Evolutionary conservation across 2,113 vertebrate genomes (phyloP).

Genomic region (Sigmodon hispidus): DNA sequence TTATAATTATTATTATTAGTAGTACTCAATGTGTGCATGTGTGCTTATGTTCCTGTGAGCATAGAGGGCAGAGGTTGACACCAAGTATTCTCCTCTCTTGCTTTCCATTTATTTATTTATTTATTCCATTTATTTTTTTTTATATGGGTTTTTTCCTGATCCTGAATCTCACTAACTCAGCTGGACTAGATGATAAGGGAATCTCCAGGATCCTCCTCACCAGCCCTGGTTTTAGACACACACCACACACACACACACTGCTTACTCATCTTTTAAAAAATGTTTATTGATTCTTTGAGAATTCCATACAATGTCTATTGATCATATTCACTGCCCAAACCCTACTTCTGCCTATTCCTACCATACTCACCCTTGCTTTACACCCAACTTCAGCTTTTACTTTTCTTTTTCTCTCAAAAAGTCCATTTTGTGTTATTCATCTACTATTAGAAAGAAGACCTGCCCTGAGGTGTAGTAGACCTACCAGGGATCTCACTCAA

Average conservation of each 20-base stretch:
- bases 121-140: too few relatives aligned
- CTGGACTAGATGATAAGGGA: neutral
- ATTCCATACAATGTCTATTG: neutral
- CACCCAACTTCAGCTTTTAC: neutral
- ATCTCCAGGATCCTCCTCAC: neutral
- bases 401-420: neutral
- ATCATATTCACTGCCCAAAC: neutral
- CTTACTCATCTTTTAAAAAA: neutral
- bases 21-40: neutral
- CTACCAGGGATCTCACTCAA: neutral
- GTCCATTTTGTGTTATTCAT: neutral
- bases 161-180: neutral
- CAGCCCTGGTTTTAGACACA: neutral
- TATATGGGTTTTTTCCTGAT: neutral
- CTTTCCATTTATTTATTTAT: neutral
- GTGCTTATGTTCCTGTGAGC: neutral
- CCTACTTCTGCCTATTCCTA: neutral
- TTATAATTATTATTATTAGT: neutral
- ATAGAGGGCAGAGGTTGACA: neutral
- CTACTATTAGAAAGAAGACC: neutral
- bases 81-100: neutral
- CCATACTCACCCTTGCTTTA: neutral
- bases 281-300: neutral
- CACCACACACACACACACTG: neutral
- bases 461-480: neutral